phyloP scores from a whole-genome alignment of 2,797 vertebrate species.

The Fringilla coelebs region DNA sequence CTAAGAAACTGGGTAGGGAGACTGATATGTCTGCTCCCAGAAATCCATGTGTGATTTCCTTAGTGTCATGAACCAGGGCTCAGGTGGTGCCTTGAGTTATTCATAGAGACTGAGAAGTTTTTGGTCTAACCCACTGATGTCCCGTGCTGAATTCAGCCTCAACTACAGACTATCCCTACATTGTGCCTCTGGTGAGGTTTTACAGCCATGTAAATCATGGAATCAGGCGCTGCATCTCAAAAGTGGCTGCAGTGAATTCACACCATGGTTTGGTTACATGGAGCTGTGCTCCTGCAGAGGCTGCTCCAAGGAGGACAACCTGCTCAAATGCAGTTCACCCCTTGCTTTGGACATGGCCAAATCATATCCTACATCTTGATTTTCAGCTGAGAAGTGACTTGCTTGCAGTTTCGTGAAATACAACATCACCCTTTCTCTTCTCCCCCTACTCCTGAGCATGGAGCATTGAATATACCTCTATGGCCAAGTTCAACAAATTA shows the following conservation, averaged over 20 bases:
- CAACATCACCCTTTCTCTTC: neutral
- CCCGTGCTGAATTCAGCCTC: neutral
- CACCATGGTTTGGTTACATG: neutral
- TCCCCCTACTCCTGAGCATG: neutral
- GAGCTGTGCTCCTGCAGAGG: neutral
- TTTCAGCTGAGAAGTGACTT: conserved; percentile 57
- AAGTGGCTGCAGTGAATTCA: neutral
- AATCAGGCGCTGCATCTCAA: neutral
- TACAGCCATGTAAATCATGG: neutral
- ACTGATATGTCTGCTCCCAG: neutral
- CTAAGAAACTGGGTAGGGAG: neutral
- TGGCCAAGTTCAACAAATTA: conserved; percentile 81
- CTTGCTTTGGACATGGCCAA: neutral
- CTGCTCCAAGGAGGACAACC: neutral
- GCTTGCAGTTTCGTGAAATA: conserved; percentile 37
- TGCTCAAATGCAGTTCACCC: neutral
- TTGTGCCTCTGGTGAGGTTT: neutral
- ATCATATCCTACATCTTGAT: neutral
- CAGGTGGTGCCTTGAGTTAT: neutral
- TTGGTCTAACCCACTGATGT: neutral
- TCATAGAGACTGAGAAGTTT: neutral
- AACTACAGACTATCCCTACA: neutral
- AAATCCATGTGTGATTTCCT: neutral
- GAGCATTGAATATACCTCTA: conserved; percentile 37
- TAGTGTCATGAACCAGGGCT: neutral